phyloP scores from a whole-genome alignment of 2,797 vertebrate genomes.

The Pteronotus mesoamericanus region DNA sequence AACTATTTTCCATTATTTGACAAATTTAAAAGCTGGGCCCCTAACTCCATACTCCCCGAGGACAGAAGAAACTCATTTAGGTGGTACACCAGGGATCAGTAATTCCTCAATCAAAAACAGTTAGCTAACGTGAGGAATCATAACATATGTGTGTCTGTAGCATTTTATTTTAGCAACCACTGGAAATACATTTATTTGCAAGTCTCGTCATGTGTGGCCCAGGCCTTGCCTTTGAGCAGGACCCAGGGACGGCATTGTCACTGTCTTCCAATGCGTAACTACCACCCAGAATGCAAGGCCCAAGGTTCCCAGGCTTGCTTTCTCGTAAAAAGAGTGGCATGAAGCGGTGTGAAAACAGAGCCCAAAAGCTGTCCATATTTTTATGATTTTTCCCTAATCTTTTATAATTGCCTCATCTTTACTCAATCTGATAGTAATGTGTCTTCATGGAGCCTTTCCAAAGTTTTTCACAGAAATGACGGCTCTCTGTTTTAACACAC shows the following conservation, averaged over 20 bases:
- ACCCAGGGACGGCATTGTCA: background rate
- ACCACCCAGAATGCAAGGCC: background rate
- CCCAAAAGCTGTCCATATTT: slow-evolving; percentile 14
- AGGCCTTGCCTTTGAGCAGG: background rate
- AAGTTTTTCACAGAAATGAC: slow-evolving; percentile 17
- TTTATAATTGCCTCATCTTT: slow-evolving; percentile 42
- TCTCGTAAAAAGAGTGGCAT: background rate
- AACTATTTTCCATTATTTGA: background rate
- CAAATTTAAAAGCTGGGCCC: background rate
- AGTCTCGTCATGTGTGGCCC: background rate
- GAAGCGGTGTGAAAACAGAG: slow-evolving; percentile 1
- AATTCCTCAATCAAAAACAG: background rate
- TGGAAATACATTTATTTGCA: background rate
- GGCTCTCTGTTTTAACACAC: slow-evolving; percentile 28
- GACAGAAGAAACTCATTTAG: background rate
- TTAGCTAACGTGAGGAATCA: background rate
- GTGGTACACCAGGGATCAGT: background rate
- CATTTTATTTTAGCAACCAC: background rate
- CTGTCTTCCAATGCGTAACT: background rate
- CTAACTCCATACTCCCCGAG: background rate
- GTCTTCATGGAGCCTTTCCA: slow-evolving; percentile 56
- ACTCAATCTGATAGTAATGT: slow-evolving; percentile 35
- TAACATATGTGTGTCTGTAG: background rate
- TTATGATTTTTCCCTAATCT: slow-evolving; percentile 5
- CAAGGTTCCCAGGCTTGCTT: background rate